Percentiles rank a stretch among this genome's conserved stretches.
Evolutionary conservation across 30 jellyfish, hydroid and myxozoan species (phyloP).

Genomic region (Aurelia coerulea): DNA sequence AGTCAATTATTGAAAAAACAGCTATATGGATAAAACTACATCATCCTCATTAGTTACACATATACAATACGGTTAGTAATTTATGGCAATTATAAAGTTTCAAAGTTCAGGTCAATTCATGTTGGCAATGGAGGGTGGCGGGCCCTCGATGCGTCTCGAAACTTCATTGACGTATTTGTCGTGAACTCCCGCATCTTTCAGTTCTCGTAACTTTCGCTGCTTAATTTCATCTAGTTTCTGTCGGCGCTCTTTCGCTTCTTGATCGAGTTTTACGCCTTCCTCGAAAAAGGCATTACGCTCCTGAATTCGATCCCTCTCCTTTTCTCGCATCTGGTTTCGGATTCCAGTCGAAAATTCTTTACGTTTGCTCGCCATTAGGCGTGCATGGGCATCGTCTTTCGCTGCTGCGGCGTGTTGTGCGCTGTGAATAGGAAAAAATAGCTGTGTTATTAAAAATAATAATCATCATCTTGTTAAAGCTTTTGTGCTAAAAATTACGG

Average conservation of each 20-base stretch:
- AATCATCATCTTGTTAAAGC: background rate
- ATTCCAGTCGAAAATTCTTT: conserved; percentile 81
- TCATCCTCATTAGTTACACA: no score
- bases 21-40: no score
- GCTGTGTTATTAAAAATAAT: background rate
- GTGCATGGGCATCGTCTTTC: conserved; percentile 79
- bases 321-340: conserved; percentile 92
- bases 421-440: conserved; percentile 29
- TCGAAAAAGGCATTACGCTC: conserved; percentile 93
- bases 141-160: conserved; percentile 97
- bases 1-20: no score
- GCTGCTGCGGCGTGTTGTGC: conserved; percentile 90
- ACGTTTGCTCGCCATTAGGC: conserved; percentile 43
- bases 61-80: no score
- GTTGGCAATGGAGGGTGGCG: conserved; percentile 84
- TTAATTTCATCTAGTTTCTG: conserved; percentile 96
- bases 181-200: conserved; percentile 98
- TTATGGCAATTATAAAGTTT: no score
- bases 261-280: conserved; percentile 96
- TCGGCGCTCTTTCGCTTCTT: conserved; percentile 96
- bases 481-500: no score
- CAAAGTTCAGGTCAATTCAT: conserved; percentile 35
- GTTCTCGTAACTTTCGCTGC: conserved; percentile 91
- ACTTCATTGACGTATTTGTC: conserved; percentile 92
- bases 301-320: conserved; percentile 87